A percentile compares a stretch with the other conserved stretches of the same genome.
These are phyloP conservation scores for Vireo altiloquus DNA, from an alignment of 2,113 vertebrate genomes.

Conservation along the genomic window DNA sequence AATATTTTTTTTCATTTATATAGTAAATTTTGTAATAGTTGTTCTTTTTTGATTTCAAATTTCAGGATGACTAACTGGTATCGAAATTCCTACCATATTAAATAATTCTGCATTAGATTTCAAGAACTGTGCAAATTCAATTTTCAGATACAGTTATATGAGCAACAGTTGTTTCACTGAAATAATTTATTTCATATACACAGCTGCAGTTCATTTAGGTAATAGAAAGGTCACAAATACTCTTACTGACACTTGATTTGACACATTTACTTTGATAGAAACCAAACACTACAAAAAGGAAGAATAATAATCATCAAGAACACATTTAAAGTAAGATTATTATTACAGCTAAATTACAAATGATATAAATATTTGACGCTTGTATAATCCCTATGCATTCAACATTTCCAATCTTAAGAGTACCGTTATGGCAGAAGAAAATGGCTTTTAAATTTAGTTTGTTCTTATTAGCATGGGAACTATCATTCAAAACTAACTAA, in stretches of 20 bases:
- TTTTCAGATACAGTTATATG: not conserved
- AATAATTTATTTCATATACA: constrained; percentile 44
- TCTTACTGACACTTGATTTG: constrained; percentile 6
- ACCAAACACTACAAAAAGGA: constrained; percentile 12
- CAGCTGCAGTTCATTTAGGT: constrained; percentile 38
- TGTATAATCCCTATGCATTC: not conserved
- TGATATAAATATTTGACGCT: not conserved
- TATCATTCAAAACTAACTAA: not conserved
- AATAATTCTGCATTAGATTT: not conserved
- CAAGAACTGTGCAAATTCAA: not conserved
- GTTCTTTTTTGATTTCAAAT: not conserved
- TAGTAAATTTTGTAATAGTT: not conserved
- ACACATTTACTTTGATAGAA: not conserved
- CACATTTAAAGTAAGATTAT: constrained; percentile 10
- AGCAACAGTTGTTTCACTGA: not conserved
- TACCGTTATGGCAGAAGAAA: not conserved
- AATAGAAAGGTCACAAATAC: constrained; percentile 28
- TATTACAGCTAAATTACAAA: constrained; percentile 18
- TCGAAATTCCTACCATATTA: not conserved
- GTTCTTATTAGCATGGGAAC: not conserved
- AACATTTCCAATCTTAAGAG: not conserved
- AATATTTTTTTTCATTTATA: not conserved
- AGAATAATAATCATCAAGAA: constrained; percentile 12
- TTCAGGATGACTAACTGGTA: not conserved
- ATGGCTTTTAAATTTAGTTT: constrained; percentile 10